Base-by-base conservation (phyloP, 1,140 invertebrate species). In the Pachypeltis micranthus region DNA sequence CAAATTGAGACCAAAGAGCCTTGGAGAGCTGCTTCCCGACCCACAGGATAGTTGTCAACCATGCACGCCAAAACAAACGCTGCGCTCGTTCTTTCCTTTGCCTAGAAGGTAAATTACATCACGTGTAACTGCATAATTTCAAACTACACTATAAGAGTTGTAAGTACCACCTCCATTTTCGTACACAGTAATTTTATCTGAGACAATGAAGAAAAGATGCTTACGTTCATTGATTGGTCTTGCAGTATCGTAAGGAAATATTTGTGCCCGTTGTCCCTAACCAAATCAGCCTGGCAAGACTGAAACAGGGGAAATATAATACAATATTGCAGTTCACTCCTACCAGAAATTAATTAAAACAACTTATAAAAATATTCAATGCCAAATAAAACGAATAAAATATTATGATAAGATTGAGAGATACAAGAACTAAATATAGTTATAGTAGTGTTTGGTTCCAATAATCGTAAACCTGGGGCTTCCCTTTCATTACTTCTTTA, bases 251-350 rank as follows among this genome's bases (percentile, higher is more conserved):
- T 82, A 25, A 97, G 75, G 73, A 98, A 98, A 74, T 98, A 98
- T 73, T 91, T 94, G 74, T 97, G 93, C 0, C 91, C 90, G 74
- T 87, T 88, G 63, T 98, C 96, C 68, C 96, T 87, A 10, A 98
- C 91, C 65, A 99, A 77, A 76, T 99, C 96, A 65, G 84, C 83
- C 79, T 98, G 93, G 73, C 93, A 98, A 60, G 85, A 87, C 89
- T 93, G 75, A n/a, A n/a, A n/a, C n/a, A n/a, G n/a, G n/a, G n/a
- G n/a, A n/a, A n/a, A n/a, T n/a, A n/a, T n/a, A n/a, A n/a, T n/a
- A n/a, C n/a, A n/a, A n/a, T n/a, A n/a, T n/a, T n/a, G n/a, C n/a
- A n/a, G n/a, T n/a, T n/a, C n/a, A n/a, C n/a, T n/a, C n/a, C n/a
- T n/a, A n/a, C n/a, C n/a, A n/a, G n/a, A n/a, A n/a, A n/a, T n/a